phyloP scores from a whole-genome alignment of 2,888 invertebrate species.

The Nomada lathburiana region DNA sequence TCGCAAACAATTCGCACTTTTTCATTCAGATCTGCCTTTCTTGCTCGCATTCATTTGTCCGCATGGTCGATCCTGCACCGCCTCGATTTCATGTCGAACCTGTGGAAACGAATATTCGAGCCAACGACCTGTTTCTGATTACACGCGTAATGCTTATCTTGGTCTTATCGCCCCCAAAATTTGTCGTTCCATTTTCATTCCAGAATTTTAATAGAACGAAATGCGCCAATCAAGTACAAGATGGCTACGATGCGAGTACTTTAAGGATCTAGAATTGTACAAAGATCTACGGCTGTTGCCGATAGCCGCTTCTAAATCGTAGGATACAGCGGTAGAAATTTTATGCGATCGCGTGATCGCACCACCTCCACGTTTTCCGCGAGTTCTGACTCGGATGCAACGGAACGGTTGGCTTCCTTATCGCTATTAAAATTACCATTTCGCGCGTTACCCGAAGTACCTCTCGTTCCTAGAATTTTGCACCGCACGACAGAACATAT shows the following conservation, averaged over 20 bases:
- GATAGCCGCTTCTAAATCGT: slow-evolving; percentile 52
- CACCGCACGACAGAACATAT: background rate
- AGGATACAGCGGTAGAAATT: slow-evolving; percentile 58
- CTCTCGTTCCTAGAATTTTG: slow-evolving; percentile 1
- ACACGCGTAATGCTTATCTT: background rate
- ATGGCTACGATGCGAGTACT: background rate
- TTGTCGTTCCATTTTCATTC: background rate
- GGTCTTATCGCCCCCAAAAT: background rate
- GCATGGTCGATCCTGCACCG: slow-evolving; percentile 25
- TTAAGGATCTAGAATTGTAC: slow-evolving; percentile 15
- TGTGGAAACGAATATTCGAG: slow-evolving; percentile 16
- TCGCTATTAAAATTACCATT: slow-evolving; percentile 64
- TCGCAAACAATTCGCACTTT: slow-evolving; percentile 41
- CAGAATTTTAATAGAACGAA: background rate
- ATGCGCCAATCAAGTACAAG: background rate
- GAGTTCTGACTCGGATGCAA: slow-evolving; percentile 46
- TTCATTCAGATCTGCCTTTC: slow-evolving; percentile 34
- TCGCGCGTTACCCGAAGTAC: slow-evolving; percentile 23
- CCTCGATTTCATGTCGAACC: slow-evolving; percentile 36
- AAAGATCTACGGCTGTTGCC: slow-evolving; percentile 28
- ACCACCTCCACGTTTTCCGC: slow-evolving; percentile 53
- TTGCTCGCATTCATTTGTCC: slow-evolving; percentile 28
- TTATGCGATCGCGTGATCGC: slow-evolving; percentile 69
- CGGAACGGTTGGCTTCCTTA: slow-evolving; percentile 40
- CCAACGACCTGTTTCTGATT: slow-evolving; percentile 12